Evolutionary conservation across 1,140 invertebrate species (phyloP), one percentile per base, ranked within the genome.

Genomic region (Telenomus remus): DNA sequence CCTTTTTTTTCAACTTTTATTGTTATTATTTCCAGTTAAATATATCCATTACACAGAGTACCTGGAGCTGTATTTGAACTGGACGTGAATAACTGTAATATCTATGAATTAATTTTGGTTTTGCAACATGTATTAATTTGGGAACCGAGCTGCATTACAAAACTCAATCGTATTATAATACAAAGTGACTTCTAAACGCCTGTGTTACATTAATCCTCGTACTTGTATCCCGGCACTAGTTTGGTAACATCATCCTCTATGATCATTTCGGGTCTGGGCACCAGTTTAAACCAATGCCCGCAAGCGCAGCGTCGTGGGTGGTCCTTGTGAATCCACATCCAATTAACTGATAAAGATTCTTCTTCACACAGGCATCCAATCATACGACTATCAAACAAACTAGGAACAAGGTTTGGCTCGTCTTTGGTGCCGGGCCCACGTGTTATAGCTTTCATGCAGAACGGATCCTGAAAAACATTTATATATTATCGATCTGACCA

Each of bases 281-380:
- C 91, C 72, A 98, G 89, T 89, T 97, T 96, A 90, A 97, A 99
- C 96, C 96, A 99, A 85, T 97, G 91, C 39, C 97, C 97, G 87
- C 97, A 99, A 83, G 94, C 94, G 83, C 98, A 99, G 70, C 98
- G 93, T 80, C 95, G 95, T 37, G 95, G 92, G 76, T 93, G 91
- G 12, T 95, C 97, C 85, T 94, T 91, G 85, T 98, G 92, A 76
- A 99, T 86, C 94, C 96, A 97, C 93, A 98, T 97, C 95, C 95
- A 99, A 81, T 93, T 94, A 73, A 99, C 91, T 69, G 91, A 89
- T 59, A 93, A 92, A 13, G 95, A 91, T 83, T 99, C 97, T 87
- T 97, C 96, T 87, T 98, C 96, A 88, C 98, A 99, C 84, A 99
- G 91, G 88, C 98, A 99, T 55, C 97, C 98, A 81, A 99, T 92